Evolutionary conservation across 2,113 vertebrate species (phyloP).

Genomic region (Edolisoma coerulescens): DNA sequence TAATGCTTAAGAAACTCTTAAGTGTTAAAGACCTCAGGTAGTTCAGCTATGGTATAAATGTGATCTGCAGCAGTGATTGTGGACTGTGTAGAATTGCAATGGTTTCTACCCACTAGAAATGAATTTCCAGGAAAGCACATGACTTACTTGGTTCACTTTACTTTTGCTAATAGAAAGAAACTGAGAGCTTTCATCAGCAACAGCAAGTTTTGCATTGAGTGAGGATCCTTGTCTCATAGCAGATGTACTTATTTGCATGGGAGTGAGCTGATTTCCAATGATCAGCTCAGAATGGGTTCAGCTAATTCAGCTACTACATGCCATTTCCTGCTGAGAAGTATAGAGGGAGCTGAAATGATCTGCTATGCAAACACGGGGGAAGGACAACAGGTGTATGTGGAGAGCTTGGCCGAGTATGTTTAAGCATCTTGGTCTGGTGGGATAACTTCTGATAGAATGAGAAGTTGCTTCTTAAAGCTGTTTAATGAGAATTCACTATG

Average conservation of each 20-base stretch:
- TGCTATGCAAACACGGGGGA: not conserved
- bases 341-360: not conserved
- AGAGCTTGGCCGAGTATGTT: not conserved
- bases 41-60: not conserved
- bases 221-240: not conserved
- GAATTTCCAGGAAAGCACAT: slow-evolving; percentile 52
- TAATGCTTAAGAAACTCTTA: not conserved
- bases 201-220: slow-evolving; percentile 33
- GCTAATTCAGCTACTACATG: not conserved
- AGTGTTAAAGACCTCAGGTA: not conserved
- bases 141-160: slow-evolving; percentile 12
- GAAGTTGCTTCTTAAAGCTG: not conserved
- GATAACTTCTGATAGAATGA: not conserved
- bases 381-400: not conserved
- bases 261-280: not conserved
- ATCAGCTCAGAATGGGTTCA: not conserved
- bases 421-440: not conserved
- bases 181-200: not conserved
- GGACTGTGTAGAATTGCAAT: not conserved
- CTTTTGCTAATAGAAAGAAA: slow-evolving; percentile 35
- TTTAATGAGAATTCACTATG: not conserved
- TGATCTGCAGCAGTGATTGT: not conserved
- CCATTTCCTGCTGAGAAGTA: not conserved
- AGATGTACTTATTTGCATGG: slow-evolving; percentile 45
- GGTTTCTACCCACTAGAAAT: not conserved